Conservation (phyloP, 2,888 invertebrate species). For the Acanthosepion pharaonis region DNA sequence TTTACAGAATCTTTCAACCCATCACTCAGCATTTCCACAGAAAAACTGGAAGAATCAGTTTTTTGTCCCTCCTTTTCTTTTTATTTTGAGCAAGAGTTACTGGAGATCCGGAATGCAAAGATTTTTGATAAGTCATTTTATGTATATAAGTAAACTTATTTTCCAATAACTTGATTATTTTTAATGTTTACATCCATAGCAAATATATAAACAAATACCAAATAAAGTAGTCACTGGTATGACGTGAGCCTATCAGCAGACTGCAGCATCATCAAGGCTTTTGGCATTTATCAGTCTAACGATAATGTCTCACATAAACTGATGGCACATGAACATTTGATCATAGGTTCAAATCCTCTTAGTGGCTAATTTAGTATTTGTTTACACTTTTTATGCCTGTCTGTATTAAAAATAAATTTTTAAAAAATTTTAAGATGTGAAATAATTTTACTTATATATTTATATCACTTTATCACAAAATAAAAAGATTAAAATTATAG, state of each 20-base stretch:
- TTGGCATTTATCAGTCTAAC: background rate
- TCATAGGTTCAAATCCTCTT: slow-evolving; percentile 33
- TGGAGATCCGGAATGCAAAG: slow-evolving; percentile 33
- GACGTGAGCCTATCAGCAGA: background rate
- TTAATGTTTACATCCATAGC: background rate
- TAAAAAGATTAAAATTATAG: background rate
- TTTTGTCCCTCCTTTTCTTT: slow-evolving; percentile 1
- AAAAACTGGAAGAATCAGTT: slow-evolving; percentile 33
- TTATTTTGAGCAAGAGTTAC: background rate
- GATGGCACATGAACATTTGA: background rate
- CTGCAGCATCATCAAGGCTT: background rate
- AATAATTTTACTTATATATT: background rate
- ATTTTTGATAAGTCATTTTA: slow-evolving; percentile 14
- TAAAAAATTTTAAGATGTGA: background rate
- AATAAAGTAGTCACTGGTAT: background rate
- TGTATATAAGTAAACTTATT: background rate
- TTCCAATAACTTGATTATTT: slow-evolving; percentile 6
- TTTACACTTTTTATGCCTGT: background rate
- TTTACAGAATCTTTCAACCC: background rate
- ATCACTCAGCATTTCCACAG: slow-evolving; percentile 21
- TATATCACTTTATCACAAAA: background rate
- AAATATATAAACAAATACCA: slow-evolving; percentile 1
- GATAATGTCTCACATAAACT: background rate
- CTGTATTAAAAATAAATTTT: background rate
- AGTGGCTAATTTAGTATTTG: background rate